Conservation (phyloP, 2,113 vertebrate species). For the Vombatus ursinus region DNA sequence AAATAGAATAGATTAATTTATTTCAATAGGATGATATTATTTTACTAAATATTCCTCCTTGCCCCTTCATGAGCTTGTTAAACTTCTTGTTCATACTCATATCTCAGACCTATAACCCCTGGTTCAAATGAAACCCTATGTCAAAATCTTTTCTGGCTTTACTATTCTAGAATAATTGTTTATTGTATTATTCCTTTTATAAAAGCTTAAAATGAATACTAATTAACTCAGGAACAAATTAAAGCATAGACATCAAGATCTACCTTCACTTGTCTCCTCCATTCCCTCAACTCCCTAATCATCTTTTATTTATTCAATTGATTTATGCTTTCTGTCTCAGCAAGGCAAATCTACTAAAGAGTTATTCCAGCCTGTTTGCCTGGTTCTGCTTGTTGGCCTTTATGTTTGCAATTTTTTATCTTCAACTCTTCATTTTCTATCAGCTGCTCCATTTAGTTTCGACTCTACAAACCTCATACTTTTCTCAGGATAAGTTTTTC, state of each 20-base stretch:
- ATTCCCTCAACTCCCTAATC: neutral
- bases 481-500: neutral
- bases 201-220: no score
- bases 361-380: neutral
- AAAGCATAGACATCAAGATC: no score
- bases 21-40: neutral
- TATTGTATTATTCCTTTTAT: no score
- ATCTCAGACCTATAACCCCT: neutral
- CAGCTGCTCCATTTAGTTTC: neutral
- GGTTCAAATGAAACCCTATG: neutral
- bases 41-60: neutral
- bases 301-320: neutral
- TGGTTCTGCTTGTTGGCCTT: neutral
- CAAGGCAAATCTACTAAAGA: neutral
- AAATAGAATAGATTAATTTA: neutral
- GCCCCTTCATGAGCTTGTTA: neutral
- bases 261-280: no score
- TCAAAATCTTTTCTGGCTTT: neutral
- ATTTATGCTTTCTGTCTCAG: neutral
- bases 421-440: neutral
- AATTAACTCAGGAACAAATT: no score
- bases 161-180: neutral
- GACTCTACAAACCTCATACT: neutral
- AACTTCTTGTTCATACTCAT: neutral
- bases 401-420: neutral